Base-by-base conservation (phyloP, 2,797 vertebrate genomes). In the Characodon lateralis region DNA sequence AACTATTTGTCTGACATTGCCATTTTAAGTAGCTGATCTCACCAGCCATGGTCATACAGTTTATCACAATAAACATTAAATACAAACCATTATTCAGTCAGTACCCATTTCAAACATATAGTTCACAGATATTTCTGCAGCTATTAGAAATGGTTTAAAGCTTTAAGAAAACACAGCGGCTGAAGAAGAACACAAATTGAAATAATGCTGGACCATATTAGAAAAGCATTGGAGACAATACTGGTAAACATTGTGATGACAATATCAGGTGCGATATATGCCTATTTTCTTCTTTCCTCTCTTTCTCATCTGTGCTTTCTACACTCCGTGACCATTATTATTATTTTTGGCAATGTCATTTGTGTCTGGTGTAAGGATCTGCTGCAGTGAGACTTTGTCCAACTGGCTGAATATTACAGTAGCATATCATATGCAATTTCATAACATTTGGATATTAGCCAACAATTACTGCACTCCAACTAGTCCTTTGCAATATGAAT, bases 151-250 rank as follows among this genome's bases (percentile, higher is more conserved):
- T n/a, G 12, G 10, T n/a, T 35, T 55, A 24, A 35, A 55, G 28
- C 48, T 35, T 4, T 71, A 28, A 2, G 31, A 10, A 24, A 56
- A 73, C 3, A 14, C 2, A 82, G 70, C 39, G 72, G 72, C 78
- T 51, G 58, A 73, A 41, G 55, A 78, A 20, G 71, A 72, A 72
- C 77, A 20, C 70, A n/a, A 68, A 66, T 58, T 56, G 55, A 70
- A 43, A 50, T 16, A 13, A 50, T 10, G 14, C 3, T 46, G 43
- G 43, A 46, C 43, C 43, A 46, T 46, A 46, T 46, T 10, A 46
- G 43, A 46, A 46, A 46, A 10, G 6, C 43, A 46, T 46, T 7
- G 6, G 43, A 46, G 35, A 35, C 35, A 35, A 35, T 35, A 35
- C 35, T 35, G 35, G 35, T 35, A 35, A 35, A 35, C 35, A 35